phyloP scores from a whole-genome alignment of 2,888 invertebrate genomes.

The Phania funesta region DNA sequence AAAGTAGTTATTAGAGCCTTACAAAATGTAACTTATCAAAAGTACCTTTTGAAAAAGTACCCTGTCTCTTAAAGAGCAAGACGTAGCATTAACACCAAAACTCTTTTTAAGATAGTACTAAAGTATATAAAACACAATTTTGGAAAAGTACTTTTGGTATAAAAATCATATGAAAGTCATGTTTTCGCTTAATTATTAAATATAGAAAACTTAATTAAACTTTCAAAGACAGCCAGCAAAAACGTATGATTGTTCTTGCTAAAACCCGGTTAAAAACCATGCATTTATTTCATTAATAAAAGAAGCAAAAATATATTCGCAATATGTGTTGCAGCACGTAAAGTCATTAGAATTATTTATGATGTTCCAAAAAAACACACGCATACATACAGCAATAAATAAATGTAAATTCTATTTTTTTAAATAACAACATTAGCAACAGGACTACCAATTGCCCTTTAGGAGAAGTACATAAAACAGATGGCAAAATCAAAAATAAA shows the following conservation, averaged over 20 bases:
- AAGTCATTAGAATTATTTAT: slow-evolving; percentile 70
- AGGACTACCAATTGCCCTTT: slow-evolving; percentile 7
- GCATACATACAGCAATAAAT: slow-evolving; percentile 35
- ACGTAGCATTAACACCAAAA: no score
- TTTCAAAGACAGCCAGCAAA: no score
- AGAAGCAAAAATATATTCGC: neutral
- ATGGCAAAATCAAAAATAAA: slow-evolving; percentile 47
- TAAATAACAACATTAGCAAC: slow-evolving; percentile 24
- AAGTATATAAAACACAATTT: no score
- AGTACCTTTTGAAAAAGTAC: no score
- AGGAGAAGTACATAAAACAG: slow-evolving; percentile 30
- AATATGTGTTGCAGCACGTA: slow-evolving; percentile 65
- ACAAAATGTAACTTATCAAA: no score
- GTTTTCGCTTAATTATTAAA: no score
- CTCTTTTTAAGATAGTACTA: no score
- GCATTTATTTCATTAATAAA: neutral
- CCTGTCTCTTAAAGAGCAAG: no score
- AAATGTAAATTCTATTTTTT: slow-evolving; percentile 30
- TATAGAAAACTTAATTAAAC: no score
- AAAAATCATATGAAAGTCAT: no score
- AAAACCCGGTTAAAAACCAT: neutral
- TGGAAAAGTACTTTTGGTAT: no score
- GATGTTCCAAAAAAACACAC: slow-evolving; percentile 42
- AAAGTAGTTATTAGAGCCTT: no score
- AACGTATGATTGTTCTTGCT: neutral